Evolutionary conservation across 2,888 invertebrate species (phyloP).

Genomic region (Miltochrista miniata): DNA sequence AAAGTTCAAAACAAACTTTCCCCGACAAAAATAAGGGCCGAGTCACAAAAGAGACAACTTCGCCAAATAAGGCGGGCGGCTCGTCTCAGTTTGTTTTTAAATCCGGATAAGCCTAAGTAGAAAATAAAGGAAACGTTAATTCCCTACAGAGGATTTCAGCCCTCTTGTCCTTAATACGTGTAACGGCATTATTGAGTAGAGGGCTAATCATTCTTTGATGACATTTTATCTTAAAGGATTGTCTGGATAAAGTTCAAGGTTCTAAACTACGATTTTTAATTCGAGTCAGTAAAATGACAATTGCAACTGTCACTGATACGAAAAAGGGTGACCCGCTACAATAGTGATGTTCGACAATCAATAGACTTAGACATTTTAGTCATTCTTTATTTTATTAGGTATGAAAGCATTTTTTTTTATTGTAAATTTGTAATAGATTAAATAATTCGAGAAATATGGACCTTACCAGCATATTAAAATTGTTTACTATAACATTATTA

Average conservation of each 20-base stretch:
- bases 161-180: slow-evolving; percentile 5
- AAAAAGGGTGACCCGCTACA: no score
- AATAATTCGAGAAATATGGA: no score
- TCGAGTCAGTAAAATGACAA: no score
- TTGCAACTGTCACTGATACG: no score
- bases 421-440: no score
- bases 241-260: not conserved
- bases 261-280: no score
- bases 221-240: not conserved
- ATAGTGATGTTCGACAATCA: no score
- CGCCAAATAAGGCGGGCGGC: slow-evolving; percentile 14
- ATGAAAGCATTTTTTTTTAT: no score
- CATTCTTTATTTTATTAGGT: no score
- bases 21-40: not conserved
- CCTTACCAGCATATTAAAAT: no score
- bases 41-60: not conserved
- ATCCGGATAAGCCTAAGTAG: slow-evolving; percentile 16
- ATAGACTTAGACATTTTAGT: no score
- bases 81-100: slow-evolving; percentile 20
- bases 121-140: slow-evolving; percentile 17
- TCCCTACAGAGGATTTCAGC: slow-evolving; percentile 8
- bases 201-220: not conserved
- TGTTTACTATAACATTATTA: no score
- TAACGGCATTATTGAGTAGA: not conserved
- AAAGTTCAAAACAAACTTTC: slow-evolving; percentile 5